Percentiles rank a stretch among this genome's conserved stretches.
Conservation (phyloP, 2,113 vertebrate genomes). For the Nannospalax galili region DNA sequence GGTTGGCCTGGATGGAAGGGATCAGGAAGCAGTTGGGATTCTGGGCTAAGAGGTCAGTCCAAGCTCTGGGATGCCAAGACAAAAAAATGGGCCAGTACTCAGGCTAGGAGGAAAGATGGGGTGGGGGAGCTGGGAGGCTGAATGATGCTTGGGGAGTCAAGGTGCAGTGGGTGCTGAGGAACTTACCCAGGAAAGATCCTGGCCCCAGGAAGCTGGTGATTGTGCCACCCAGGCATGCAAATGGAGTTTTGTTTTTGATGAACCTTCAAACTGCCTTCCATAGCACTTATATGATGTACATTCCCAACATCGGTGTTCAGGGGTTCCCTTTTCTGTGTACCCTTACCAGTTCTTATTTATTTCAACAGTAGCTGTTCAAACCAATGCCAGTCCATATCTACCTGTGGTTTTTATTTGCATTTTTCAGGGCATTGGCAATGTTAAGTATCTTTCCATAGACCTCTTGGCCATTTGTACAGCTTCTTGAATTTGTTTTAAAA, state of each 20-base stretch:
- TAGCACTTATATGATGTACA: not conserved
- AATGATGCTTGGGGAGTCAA: too few species aligned
- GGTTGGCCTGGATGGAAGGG: too few species aligned
- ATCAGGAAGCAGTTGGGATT: too few species aligned
- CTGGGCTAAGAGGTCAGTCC: too few species aligned
- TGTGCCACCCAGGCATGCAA: not conserved
- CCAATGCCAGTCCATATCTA: not conserved
- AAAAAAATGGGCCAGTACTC: too few species aligned
- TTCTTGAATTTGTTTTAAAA: conserved; percentile 48
- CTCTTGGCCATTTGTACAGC: not conserved
- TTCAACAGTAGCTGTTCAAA: not conserved
- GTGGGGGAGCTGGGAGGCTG: too few species aligned
- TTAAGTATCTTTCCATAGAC: not conserved
- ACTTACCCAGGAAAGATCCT: too few species aligned
- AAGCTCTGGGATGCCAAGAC: too few species aligned
- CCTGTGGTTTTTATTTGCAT: not conserved
- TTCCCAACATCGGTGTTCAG: not conserved
- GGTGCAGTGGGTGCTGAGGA: too few species aligned
- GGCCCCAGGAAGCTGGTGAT: too few species aligned
- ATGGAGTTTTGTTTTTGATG: not conserved
- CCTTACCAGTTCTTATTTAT: not conserved
- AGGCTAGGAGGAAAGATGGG: too few species aligned
- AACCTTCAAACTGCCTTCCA: not conserved
- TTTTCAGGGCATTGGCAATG: too few species aligned
- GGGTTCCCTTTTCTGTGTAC: not conserved